phyloP scores from a whole-genome alignment of 2,888 invertebrate genomes.

The Entomobrya multifasciata region DNA sequence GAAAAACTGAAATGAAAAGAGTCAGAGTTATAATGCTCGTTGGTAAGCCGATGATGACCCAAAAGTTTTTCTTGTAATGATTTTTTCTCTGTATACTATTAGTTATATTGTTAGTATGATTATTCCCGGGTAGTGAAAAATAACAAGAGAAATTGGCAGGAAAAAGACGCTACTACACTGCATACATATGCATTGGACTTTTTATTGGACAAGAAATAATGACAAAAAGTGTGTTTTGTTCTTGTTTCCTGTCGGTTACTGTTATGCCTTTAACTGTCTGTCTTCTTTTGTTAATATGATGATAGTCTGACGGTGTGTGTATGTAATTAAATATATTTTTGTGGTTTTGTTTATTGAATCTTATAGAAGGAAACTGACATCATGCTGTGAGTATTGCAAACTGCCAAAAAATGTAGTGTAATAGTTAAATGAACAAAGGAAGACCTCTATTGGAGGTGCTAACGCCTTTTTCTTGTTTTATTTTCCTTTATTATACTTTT shows the following conservation, averaged over 20 bases:
- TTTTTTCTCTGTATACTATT: too few species aligned
- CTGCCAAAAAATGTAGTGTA: background rate
- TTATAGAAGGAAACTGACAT: background rate
- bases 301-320: too few species aligned
- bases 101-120: too few species aligned
- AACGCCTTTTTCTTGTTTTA: too few species aligned
- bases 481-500: too few species aligned
- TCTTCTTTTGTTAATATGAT: too few species aligned
- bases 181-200: too few species aligned
- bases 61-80: constrained; percentile 38
- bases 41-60: constrained; percentile 60
- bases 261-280: too few species aligned
- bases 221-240: constrained; percentile 9
- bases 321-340: background rate
- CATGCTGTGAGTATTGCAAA: background rate
- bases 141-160: constrained; percentile 39
- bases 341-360: background rate
- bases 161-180: constrained; percentile 29
- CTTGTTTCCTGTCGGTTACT: constrained; percentile 1
- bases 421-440: too few species aligned
- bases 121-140: background rate
- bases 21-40: background rate
- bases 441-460: too few species aligned
- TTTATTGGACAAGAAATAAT: constrained; percentile 14
- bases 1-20: background rate